Base-by-base conservation (phyloP, 2,113 vertebrate genomes). In the Mohoua ochrocephala region DNA sequence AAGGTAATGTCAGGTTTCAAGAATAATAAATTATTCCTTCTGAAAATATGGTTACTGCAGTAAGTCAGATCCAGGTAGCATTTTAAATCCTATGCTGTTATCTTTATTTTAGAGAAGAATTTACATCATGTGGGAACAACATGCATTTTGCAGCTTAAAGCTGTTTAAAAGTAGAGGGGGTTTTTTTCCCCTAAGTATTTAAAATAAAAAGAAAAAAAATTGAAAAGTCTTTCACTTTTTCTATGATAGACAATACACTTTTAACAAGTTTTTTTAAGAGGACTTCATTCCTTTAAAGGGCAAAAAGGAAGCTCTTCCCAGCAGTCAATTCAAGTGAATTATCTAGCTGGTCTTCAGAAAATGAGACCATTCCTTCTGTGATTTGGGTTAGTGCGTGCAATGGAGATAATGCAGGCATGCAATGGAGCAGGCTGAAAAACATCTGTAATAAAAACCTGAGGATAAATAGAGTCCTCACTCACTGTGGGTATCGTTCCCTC, bases 131-230 rank as follows among this genome's bases (percentile, higher is more conserved):
- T 88, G n/a, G n/a, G n/a, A 76, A 69, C 10, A 68, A 39, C 5
- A 5, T 52, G 27, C 15, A 18, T 67, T 81, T 81, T 84, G 9
- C n/a, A 44, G 13, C 24, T 82, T 79, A 54, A 82, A 82, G 24
- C 16, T 60, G 15, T 68, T 87, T 76, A 33, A 41, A 82, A 87
- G 6, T 22, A 63, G 37, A 64, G 44, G 50, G 50, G 24, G 1
- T 1, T 10, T 16, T 11, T 2, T 0, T 2, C 9, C 11, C 1
- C 6, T 2, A 20, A 41, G 8, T 63, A 53, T 56, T 78, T 65
- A 35, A 89, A 86, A 35, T 35, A 60, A 49, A 37, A 52, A 68
- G 2, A 6, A 54, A 78, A 56, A 69, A 67, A 3, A 13, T 11
- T 35, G 6, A 47, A 7, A 41, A 59, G 9, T 53, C 35, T 60